These are phyloP conservation scores for Nemotelus pantherinus DNA, from an alignment of 2,888 invertebrate species.

Conservation along the genomic window DNA sequence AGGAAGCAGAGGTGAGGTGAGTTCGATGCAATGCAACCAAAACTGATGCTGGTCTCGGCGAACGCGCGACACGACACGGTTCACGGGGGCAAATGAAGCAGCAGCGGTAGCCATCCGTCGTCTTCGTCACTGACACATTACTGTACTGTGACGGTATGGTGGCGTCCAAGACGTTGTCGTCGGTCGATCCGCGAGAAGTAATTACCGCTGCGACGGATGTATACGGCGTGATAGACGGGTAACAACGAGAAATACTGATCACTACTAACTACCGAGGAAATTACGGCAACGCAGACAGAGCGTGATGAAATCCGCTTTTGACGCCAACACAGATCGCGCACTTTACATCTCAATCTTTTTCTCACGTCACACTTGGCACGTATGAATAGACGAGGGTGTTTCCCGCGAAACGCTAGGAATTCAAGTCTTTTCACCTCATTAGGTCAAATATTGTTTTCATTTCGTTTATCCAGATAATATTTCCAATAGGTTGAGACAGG, in stretches of 20 bases:
- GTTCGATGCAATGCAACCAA: background rate
- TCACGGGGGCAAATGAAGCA: background rate
- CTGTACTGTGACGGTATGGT: no score
- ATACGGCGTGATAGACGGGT: slow-evolving; percentile 15
- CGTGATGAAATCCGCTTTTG: slow-evolving; percentile 20
- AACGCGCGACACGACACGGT: no score
- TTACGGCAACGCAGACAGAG: background rate
- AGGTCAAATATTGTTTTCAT: no score
- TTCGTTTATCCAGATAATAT: no score
- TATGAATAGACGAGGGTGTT: slow-evolving; percentile 17
- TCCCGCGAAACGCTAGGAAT: background rate
- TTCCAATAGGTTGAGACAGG: no score
- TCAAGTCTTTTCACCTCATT: background rate
- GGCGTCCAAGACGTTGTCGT: no score
- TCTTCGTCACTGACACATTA: no score
- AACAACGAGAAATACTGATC: background rate
- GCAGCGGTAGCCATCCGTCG: background rate
- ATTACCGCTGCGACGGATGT: background rate
- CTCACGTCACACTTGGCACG: background rate
- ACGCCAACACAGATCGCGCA: background rate
- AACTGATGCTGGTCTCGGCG: background rate
- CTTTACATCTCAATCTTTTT: background rate
- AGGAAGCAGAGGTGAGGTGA: background rate
- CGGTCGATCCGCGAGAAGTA: background rate
- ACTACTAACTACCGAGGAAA: slow-evolving; percentile 18